phyloP scores from a whole-genome alignment of 2,888 invertebrate species.

The Caenorhabditis sp. region DNA sequence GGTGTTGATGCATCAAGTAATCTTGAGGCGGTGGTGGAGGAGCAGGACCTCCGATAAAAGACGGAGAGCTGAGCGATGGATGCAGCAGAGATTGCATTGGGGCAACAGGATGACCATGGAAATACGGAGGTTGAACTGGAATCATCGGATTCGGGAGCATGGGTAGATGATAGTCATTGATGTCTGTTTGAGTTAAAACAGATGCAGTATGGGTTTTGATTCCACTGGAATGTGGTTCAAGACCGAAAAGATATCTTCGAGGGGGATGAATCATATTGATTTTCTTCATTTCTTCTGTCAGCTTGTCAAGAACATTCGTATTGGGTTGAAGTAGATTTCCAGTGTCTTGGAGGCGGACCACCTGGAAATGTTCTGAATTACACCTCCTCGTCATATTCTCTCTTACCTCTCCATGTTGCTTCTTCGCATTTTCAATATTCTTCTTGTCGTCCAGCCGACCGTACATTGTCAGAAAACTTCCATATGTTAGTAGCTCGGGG shows the following conservation, averaged over 20 bases:
- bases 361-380: too few relatives aligned
- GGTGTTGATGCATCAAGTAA: neutral
- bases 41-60: neutral
- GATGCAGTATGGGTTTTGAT: neutral
- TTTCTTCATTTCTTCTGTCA: slow-evolving; percentile 89
- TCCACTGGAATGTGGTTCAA: slow-evolving; percentile 8
- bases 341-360: slow-evolving; percentile 64
- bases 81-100: neutral
- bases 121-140: neutral
- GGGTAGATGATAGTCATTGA: neutral
- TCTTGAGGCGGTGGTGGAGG: slow-evolving; percentile 9
- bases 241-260: slow-evolving; percentile 41
- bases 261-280: slow-evolving; percentile 23
- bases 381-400: too few relatives aligned
- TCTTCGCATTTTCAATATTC: slow-evolving; percentile 83
- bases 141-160: neutral
- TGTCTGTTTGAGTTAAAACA: neutral
- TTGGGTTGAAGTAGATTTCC: slow-evolving; percentile 87
- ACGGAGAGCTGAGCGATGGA: neutral
- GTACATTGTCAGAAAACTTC: slow-evolving; percentile 93
- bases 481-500: slow-evolving; percentile 91
- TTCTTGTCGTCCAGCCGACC: slow-evolving; percentile 88
- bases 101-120: neutral
- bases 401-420: slow-evolving; percentile 65
- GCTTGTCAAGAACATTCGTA: slow-evolving; percentile 91